These are phyloP conservation scores for Kryphioiulus occultus DNA, from an alignment of 2,888 invertebrate species.

Conservation along the genomic window DNA sequence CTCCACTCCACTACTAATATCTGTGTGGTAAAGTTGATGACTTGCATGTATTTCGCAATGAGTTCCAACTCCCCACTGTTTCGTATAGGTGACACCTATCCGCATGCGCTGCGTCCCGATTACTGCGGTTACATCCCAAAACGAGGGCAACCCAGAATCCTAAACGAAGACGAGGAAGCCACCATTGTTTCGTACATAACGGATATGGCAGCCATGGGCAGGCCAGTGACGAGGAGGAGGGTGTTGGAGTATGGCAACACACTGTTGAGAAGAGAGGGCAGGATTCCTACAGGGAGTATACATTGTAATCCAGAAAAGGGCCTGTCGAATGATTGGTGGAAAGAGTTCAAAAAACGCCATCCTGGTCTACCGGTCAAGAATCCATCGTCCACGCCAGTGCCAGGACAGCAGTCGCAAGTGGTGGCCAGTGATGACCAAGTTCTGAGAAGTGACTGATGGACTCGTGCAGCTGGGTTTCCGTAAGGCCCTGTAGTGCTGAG, in stretches of 20 bases:
- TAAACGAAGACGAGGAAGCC: constrained; percentile 54
- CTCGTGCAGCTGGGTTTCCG: no score
- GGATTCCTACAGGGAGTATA: constrained; percentile 54
- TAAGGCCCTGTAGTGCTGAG: neutral
- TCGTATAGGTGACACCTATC: neutral
- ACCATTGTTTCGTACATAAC: constrained; percentile 54
- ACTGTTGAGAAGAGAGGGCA: constrained; percentile 53
- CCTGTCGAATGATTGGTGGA: constrained; percentile 55
- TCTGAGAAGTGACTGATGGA: no score
- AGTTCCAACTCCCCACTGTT: neutral
- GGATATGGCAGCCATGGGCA: constrained; percentile 54
- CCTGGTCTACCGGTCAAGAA: constrained; percentile 53
- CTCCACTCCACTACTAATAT: neutral
- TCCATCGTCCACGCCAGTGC: constrained; percentile 45
- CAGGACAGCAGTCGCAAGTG: constrained; percentile 28
- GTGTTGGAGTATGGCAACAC: constrained; percentile 54
- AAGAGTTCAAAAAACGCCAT: constrained; percentile 54
- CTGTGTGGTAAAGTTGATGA: neutral
- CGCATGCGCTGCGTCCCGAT: constrained; percentile 42
- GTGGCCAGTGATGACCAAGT: neutral
- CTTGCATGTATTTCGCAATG: constrained; percentile 5
- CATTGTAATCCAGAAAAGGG: constrained; percentile 55
- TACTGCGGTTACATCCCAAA: constrained; percentile 53
- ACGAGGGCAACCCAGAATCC: constrained; percentile 54
- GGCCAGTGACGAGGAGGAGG: constrained; percentile 54